Base-by-base conservation (phyloP, 2,113 vertebrate species). In the Shinisaurus crocodilurus region DNA sequence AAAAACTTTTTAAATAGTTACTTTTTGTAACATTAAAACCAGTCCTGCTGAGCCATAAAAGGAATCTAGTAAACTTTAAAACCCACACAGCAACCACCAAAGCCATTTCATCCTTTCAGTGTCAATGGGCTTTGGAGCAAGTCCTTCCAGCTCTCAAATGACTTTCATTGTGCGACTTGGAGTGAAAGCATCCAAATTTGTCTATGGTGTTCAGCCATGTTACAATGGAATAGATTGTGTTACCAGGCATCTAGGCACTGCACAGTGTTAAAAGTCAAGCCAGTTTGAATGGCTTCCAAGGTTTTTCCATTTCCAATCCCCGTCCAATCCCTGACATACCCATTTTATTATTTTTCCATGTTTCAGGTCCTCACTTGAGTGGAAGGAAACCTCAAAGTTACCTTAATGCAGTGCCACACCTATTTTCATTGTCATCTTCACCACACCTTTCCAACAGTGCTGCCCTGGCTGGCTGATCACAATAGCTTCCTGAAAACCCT, bases 141-240 rank as follows among this genome's bases (percentile, higher is more conserved):
- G 70, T 72, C 74, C 40, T 90, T 82, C 76, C 20, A 34, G 37
- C 90, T 45, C 32, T 45, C 48, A 67, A 88, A 90, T 34, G 34
- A 32, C 29, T 84, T 43, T 79, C 72, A 60, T 85, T 70, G 87
- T 83, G 85, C 43, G 57, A 82, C 63, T 79, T 85, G 32, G 67
- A 85, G 48, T 57, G 85, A 92, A 79, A 82, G 67, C 89, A 86
- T 81, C 89, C 48, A 79, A 80, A 54, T 37, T 75, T 70, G 48
- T 50, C 54, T 57, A 37, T 2, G 1, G 43, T 74, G 80, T 70
- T 86, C 77, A 81, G n/a, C 84, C 69, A 63, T 0, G 0, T 43
- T 45, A 40, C 63, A 45, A 72, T 60, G 72, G 43, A 70, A 63
- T 43, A 37, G 86, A 79, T 85, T 70, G 67, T 67, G 37, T 75